Evolutionary conservation across 2,797 vertebrate species (phyloP).

Genomic region (Gobio occitaniae): DNA sequence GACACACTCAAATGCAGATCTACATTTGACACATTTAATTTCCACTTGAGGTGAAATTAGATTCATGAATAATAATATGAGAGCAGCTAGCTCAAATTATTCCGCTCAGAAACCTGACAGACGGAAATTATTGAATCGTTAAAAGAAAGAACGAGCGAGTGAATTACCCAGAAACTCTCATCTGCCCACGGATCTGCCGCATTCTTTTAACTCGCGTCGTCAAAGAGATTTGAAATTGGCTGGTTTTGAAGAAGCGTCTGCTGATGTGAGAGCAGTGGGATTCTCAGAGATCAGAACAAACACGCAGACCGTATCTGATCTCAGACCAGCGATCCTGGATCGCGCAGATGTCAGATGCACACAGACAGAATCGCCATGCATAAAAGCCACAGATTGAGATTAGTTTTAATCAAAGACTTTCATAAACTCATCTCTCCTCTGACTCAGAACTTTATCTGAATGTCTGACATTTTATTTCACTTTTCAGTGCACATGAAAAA

Average conservation of each 20-base stretch:
- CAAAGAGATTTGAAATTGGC: slow-evolving; percentile 2
- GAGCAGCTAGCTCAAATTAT: slow-evolving; percentile 74
- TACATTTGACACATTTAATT: slow-evolving; percentile 67
- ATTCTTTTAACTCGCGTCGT: neutral
- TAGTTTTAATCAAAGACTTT: slow-evolving; percentile 6
- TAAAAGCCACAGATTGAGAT: slow-evolving; percentile 5
- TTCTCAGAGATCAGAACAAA: neutral
- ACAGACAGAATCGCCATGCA: neutral
- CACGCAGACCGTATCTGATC: neutral
- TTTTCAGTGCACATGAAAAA: slow-evolving; percentile 1
- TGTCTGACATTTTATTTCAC: slow-evolving; percentile 7
- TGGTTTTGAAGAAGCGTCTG: neutral
- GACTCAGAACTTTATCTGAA: neutral
- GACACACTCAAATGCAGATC: slow-evolving; percentile 53
- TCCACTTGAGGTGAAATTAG: slow-evolving; percentile 68
- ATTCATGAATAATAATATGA: slow-evolving; percentile 67
- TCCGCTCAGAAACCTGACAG: slow-evolving; percentile 71
- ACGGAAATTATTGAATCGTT: slow-evolving; percentile 71
- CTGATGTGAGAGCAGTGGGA: neutral
- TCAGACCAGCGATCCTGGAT: neutral
- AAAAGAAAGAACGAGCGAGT: slow-evolving; percentile 54
- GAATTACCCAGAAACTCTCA: slow-evolving; percentile 20
- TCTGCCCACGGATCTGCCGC: neutral
- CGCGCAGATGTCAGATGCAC: neutral
- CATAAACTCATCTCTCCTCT: neutral